These are phyloP conservation scores for Marmota flaviventris DNA, from an alignment of 2,113 vertebrate species.

Conservation along the genomic window DNA sequence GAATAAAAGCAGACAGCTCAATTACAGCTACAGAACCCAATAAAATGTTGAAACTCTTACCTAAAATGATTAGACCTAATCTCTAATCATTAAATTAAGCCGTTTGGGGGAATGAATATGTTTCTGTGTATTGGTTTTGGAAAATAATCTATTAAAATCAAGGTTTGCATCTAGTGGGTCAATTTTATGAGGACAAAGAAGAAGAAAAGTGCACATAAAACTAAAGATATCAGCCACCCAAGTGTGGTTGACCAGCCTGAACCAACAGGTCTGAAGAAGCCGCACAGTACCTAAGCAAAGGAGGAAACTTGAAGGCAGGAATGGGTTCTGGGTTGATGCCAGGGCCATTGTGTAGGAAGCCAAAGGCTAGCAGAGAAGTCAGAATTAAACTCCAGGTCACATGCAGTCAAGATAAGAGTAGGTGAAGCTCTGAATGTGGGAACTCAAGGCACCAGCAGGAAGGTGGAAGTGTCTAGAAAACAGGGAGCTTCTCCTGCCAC, in stretches of 20 bases:
- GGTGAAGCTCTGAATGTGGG: not conserved
- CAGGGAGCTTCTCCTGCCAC: not conserved
- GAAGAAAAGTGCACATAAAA: not conserved
- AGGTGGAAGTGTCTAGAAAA: not conserved
- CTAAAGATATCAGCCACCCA: not conserved
- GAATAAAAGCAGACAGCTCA: slow-evolving; percentile 61
- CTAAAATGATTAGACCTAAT: slow-evolving; percentile 1
- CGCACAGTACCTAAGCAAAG: not conserved
- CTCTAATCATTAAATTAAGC: slow-evolving; percentile 12
- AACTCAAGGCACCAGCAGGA: not conserved
- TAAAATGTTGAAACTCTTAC: slow-evolving; percentile 48
- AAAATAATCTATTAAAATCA: slow-evolving; percentile 42
- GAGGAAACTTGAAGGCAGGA: not conserved
- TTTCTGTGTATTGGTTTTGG: not conserved
- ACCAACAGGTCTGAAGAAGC: not conserved
- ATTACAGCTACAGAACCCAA: slow-evolving; percentile 55
- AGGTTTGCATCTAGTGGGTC: not conserved
- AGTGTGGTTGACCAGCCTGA: not conserved
- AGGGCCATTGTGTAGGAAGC: not conserved
- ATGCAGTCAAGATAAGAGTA: not conserved
- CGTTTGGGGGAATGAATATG: not conserved
- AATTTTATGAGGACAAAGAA: slow-evolving; percentile 13
- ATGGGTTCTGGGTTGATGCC: not conserved
- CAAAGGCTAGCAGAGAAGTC: not conserved
- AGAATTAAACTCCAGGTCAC: slow-evolving; percentile 4